A percentile compares a stretch with the other conserved stretches of the same genome.
Conservation (phyloP, 2,113 vertebrate species). For the Speoplatyrhinus poulsoni region DNA sequence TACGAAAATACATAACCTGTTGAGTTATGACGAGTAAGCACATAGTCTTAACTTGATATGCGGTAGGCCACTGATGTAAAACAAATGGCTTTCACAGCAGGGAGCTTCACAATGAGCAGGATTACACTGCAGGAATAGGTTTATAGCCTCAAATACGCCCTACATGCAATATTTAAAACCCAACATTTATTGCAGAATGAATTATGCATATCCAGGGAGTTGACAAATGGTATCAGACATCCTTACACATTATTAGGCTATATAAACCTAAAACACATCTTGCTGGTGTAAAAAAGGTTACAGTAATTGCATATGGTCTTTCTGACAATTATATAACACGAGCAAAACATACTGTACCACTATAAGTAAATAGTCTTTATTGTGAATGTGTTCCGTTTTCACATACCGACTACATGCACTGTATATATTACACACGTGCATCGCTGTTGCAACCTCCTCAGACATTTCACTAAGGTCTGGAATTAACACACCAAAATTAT, state of each 20-base stretch:
- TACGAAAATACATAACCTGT: no score
- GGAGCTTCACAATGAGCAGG: constrained; percentile 22
- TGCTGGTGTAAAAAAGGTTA: constrained; percentile 24
- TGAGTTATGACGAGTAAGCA: neutral
- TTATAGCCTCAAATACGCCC: no score
- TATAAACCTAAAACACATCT: constrained; percentile 22
- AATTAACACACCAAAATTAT: neutral
- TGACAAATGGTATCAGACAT: neutral
- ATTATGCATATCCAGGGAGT: neutral
- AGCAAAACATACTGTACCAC: neutral
- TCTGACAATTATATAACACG: neutral
- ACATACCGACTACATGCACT: constrained; percentile 42
- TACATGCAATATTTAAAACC: neutral
- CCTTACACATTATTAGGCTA: neutral
- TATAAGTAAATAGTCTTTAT: no score
- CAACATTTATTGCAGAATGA: constrained; percentile 8
- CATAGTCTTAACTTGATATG: neutral
- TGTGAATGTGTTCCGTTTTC: constrained; percentile 17
- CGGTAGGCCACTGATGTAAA: neutral
- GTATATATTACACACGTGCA: constrained; percentile 12
- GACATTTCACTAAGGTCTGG: neutral
- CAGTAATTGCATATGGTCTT: neutral
- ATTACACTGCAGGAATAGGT: constrained; percentile 37
- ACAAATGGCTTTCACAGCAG: constrained; percentile 4
- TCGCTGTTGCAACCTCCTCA: neutral